Evolutionary conservation across 2,797 vertebrate genomes (phyloP).

Genomic region (Myotis vivesi): DNA sequence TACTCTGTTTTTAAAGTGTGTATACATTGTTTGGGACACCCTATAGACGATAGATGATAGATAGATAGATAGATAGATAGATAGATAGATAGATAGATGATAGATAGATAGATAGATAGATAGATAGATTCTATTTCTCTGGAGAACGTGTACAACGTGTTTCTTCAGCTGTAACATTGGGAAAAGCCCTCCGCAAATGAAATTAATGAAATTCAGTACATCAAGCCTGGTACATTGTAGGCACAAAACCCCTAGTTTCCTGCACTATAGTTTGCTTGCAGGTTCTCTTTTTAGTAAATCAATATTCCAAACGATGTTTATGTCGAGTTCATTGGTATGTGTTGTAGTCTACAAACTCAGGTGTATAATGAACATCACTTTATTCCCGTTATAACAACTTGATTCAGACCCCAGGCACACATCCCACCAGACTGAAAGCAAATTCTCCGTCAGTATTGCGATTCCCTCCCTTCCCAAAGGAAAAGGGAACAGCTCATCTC

Average conservation of each 20-base stretch:
- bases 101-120: background rate
- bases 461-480: background rate
- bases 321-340: background rate
- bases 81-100: background rate
- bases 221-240: background rate
- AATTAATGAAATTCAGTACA: background rate
- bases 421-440: background rate
- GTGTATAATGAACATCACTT: background rate
- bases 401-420: background rate
- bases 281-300: background rate
- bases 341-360: background rate
- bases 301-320: background rate
- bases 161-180: background rate
- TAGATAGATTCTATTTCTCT: background rate
- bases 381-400: background rate
- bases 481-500: background rate
- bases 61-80: background rate
- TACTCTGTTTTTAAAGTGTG: background rate
- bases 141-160: background rate
- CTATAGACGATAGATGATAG: background rate
- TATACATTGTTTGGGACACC: background rate
- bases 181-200: background rate
- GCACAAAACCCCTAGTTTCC: background rate
- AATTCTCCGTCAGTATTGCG: background rate
- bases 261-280: background rate